phyloP scores from a whole-genome alignment of 2,113 vertebrate species.

The Furnarius figulus region DNA sequence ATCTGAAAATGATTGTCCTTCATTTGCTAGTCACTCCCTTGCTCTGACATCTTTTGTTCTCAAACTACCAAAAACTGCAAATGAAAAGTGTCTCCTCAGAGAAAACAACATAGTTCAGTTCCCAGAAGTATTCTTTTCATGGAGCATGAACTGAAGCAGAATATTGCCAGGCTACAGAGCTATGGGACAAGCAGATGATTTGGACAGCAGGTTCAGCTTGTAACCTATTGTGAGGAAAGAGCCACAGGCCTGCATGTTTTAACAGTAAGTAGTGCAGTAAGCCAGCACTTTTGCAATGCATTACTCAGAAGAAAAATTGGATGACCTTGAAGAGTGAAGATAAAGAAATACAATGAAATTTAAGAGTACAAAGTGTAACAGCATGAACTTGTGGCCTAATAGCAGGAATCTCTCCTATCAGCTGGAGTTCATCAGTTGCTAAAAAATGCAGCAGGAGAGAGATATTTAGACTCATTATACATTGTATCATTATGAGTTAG shows the following conservation, averaged over 20 bases:
- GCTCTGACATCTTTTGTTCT: not conserved
- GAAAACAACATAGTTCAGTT: conserved; percentile 1
- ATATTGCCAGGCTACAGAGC: not conserved
- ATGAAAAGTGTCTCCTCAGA: not conserved
- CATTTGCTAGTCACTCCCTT: not conserved
- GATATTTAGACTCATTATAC: not conserved
- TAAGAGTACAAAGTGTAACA: not conserved
- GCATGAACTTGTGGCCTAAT: not conserved
- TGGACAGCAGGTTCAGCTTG: not conserved
- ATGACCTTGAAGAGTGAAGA: not conserved
- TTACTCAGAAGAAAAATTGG: not conserved
- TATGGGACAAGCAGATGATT: not conserved
- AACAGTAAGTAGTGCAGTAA: not conserved
- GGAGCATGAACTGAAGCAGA: not conserved
- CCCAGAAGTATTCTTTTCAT: not conserved
- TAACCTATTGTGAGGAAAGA: not conserved
- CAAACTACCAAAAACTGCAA: not conserved
- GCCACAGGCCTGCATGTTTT: not conserved
- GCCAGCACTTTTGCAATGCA: not conserved
- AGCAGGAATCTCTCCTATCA: not conserved
- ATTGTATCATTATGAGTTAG: not conserved
- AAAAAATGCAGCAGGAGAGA: not conserved
- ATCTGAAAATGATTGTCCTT: conserved; percentile 28
- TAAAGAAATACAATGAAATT: not conserved
- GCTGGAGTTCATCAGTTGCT: not conserved